Evolutionary conservation across 2,888 invertebrate species (phyloP), one percentile per base, ranked within the genome.

Genomic region (Sphaerophoria rueppellii): DNA sequence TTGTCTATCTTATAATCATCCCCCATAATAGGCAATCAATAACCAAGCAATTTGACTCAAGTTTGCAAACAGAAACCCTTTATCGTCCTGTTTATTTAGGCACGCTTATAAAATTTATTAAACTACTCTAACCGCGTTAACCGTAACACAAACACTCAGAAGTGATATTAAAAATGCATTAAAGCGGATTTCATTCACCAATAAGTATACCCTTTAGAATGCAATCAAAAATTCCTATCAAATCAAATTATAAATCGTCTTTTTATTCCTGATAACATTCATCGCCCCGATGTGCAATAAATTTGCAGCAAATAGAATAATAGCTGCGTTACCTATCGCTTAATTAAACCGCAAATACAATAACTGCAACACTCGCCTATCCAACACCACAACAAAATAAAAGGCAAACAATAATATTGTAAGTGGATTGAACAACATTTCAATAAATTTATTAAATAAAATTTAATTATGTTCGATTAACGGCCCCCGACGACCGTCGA

Each of bases 391-490:
- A 34, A 43, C 9, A 40, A 34, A 69, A 14, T 35, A 57, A 34
- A 11, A 14, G n/a, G n/a, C 12, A 46, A 46, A 5, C 4, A 1
- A 0, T 14, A 0, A 57, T 55, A 40, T 55, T 60, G 48, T 50
- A 46, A 54, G 76, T 60, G 74, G 70, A 50, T 70, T 69, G 46
- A 73, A 50, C 50, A 65, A 65, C 35, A 65, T 35, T 67, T 61
- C 54, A 81, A 85, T 81, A 81, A 81, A 81, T 85, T 65, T 76
- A 85, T 81, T 76, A 63, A 85, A 85, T 81, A 81, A 85, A 70
- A 73, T 85, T 85, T 81, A 85, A 85, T 85, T 85, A 85, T 81
- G 81, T 85, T 85, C 81, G 80, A 85, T 85, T 85, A 81, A 81
- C 81, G 76, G 54, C 52, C 52, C 72, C 14, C n/a, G 60, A 61